Evolutionary conservation across 1,140 invertebrate genomes (phyloP).

Genomic region (Drosophila sturtevanti): DNA sequence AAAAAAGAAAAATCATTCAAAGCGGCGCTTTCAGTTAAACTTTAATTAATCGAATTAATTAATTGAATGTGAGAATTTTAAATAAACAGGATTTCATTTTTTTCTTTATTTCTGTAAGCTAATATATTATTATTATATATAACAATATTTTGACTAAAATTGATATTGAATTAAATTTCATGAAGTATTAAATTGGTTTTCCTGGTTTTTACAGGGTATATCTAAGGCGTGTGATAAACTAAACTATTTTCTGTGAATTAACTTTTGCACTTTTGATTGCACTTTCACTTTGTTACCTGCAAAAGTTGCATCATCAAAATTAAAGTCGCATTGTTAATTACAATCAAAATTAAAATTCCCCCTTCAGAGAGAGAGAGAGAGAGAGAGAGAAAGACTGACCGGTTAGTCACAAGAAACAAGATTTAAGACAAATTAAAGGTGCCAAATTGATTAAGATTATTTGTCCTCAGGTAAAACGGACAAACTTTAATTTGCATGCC

Average conservation of each 20-base stretch:
- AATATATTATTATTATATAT: too few species aligned
- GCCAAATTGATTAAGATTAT: conserved; percentile 61
- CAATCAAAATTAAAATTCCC: conserved; percentile 1
- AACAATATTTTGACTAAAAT: too few species aligned
- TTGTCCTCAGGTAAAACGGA: conserved; percentile 9
- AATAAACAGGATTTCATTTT: not conserved
- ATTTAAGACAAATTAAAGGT: conserved; percentile 55
- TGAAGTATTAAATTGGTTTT: too few species aligned
- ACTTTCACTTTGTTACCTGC: not conserved
- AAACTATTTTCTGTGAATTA: too few species aligned
- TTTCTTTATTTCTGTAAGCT: conserved; percentile 21
- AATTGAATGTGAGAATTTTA: too few species aligned
- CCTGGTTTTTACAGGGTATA: too few species aligned
- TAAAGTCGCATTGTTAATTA: conserved; percentile 54
- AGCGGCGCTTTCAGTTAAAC: not conserved
- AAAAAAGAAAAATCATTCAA: not conserved
- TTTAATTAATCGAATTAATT: conserved; percentile 1
- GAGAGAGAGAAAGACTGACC: too few species aligned
- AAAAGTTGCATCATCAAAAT: conserved; percentile 47
- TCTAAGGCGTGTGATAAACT: too few species aligned
- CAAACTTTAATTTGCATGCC: conserved; percentile 39
- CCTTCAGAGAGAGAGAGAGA: too few species aligned
- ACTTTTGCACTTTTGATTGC: too few species aligned
- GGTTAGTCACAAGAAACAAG: conserved; percentile 16
- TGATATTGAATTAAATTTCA: too few species aligned